Base-by-base conservation (phyloP, 2,797 vertebrate genomes). In the Gymnothorax reevesii region DNA sequence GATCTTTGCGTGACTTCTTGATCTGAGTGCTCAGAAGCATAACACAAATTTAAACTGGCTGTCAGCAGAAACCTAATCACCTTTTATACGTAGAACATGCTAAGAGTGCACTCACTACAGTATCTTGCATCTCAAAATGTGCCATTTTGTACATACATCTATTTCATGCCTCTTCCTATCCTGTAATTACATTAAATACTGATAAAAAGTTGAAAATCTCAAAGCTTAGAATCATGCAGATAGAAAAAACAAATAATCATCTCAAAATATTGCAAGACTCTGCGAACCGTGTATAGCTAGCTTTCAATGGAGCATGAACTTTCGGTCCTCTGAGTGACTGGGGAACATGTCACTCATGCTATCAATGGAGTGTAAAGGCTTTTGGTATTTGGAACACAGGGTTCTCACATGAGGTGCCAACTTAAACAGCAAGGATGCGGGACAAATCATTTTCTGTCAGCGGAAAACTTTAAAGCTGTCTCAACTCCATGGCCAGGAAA, bases 321-420 rank as follows among this genome's bases (percentile, higher is more conserved):
- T 86, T 89, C 86, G 89, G 92, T 89, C 90, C 93, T 91, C 88
- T 96, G 96, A 96, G 94, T 96, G 95, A 96, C 94, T 93, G 95
- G 93, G 95, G 91, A 93, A 89, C 94, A 94, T 94, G 97, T 97
- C 96, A 95, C 92, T 96, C 96, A 95, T 83, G 84, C 62, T 90
- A 93, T 93, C 95, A 97, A 96, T 95, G 93, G 92, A 87, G 94
- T 96, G 95, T 95, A 96, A 97, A 94, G 91, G 92, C 90, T 89
- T 91, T 92, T 87, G 90, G 94, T 96, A 95, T 96, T 96, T 95
- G 89, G 92, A 96, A 80, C 90, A 88, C 89, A 90, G 93, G 86
- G 89, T 89, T 90, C 87, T 92, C 88, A 92, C 91, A 92, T 90
- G 90, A 89, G 84, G 75, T 89, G 96, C 97, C 97, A 97, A 97